Base-by-base conservation (phyloP, 2,888 invertebrate species). In the Serrognathus titanus region DNA sequence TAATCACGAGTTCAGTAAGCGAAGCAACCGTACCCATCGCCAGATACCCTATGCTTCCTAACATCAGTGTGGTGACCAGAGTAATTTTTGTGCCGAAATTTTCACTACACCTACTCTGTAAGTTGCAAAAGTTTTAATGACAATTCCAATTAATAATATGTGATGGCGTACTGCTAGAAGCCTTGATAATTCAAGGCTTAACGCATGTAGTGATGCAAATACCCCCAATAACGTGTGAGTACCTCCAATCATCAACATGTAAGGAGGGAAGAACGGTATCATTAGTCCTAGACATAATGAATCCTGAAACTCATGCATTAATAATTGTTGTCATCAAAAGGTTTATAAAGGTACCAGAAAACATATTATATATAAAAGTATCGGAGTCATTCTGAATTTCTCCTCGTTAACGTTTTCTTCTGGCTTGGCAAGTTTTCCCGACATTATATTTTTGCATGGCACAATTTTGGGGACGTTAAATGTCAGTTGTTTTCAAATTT, bases 211-310 rank as follows among this genome's bases (percentile, higher is more conserved):
- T 37, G 46, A 43, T 6, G 46, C 47, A 1, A 51, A 48, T 11
- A 56, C 24, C 3, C 56, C 56, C 37, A 56, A 51, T 16, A 40
- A 36, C 13, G 40, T 56, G 39, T 56, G 51, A 9, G 37, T 56
- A 35, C 56, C 56, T 6, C 56, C 56, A 16, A 56, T 7, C 4
- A 10, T 48, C 41, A 56, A 12, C 20, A 56, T 56, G 5, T 56
- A 40, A 2, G 47, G 20, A 4, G 56, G 56, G 12, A 56, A 41
- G 39, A 56, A 37, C 3, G 56, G 56, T 51, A 56, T 56, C 11
- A 56, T 41, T 37, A 56, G 36, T 20, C 56, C 56, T 24, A 51
- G 51, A 24, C 51, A 56, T 56, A 56, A 35, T 20, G 56, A 24
- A 16, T 56, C 56, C 56, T 56, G 16, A 36, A 51, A 51, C n/a